These are phyloP conservation scores for Varecia variegata DNA, from an alignment of 2,797 vertebrate genomes.

Conservation along the genomic window DNA sequence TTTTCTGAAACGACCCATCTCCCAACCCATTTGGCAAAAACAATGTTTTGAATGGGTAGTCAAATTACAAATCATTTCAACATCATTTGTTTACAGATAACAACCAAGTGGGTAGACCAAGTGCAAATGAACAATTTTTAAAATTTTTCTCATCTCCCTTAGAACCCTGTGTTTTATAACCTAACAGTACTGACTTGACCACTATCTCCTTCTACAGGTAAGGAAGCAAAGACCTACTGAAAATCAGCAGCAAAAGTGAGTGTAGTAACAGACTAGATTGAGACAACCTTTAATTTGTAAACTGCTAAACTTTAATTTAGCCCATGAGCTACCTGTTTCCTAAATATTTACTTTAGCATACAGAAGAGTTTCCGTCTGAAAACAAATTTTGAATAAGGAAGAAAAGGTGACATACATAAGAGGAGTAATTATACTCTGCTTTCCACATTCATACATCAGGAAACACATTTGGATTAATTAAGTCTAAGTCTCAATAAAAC, in stretches of 20 bases:
- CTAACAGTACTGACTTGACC: neutral
- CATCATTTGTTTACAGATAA: neutral
- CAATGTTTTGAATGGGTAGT: neutral
- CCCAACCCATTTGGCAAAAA: conserved; percentile 10
- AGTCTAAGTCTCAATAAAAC: neutral
- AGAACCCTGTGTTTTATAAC: neutral
- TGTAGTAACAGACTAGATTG: neutral
- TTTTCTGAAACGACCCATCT: neutral
- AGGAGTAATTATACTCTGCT: neutral
- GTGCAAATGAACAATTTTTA: neutral
- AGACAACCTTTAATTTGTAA: neutral
- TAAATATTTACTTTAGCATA: neutral
- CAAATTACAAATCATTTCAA: conserved; percentile 30
- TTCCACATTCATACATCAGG: neutral
- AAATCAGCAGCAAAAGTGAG: neutral
- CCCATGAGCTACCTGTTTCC: neutral
- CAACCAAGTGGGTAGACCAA: neutral
- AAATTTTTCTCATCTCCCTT: neutral
- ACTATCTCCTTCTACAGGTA: neutral
- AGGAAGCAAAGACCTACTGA: neutral
- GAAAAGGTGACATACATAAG: neutral
- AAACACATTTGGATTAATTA: neutral
- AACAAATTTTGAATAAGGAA: neutral
- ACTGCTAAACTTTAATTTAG: neutral
- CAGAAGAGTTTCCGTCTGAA: neutral